Evolutionary conservation across 2,888 invertebrate species (phyloP), one percentile per base, ranked within the genome.

Genomic region (Spisula subtruncata): DNA sequence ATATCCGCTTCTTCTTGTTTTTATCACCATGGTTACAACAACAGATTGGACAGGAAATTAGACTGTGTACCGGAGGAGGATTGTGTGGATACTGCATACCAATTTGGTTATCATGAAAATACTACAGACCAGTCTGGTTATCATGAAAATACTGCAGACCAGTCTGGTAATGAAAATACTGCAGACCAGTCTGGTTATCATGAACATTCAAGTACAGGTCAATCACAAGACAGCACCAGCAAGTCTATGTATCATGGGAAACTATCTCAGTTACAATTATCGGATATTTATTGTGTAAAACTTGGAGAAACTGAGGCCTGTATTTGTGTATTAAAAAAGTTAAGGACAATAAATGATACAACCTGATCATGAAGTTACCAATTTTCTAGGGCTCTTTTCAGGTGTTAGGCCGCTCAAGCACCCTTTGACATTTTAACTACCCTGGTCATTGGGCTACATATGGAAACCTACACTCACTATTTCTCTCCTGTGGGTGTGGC

Each of bases 301-400:
- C 83, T 91, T 41, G 90, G 91, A 14, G 87, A 87, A 46, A 91
- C 91, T 29, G 86, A 89, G 25, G 86, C 86, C 16, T 83, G 81
- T 66, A 86, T 92, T 18, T 90, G 87, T 90, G 87, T 90, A 0
- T 32, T 88, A 60, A n/a, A 85, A 18, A 88, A 88, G 25, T 10
- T 16, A 20, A 84, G 85, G 51, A 66, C 75, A 71, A 29, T 20
- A 29, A 66, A 66, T 66, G 25, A n/a, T 0, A 66, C 8, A 66
- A 25, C 60, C n/a, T 66, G 25, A n/a, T 10, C 25, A 12, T 48
- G 48, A 5, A 5, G 48, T 48, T 48, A n/a, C n/a, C n/a, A n/a
- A n/a, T n/a, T n/a, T n/a, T n/a, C n/a, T n/a, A n/a, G n/a, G n/a
- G n/a, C n/a, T n/a, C n/a, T n/a, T n/a, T n/a, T n/a, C n/a, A n/a